Evolutionary conservation across 2,888 invertebrate species (phyloP), one percentile per base, ranked within the genome.

Genomic region (Malthinus flaveolus): DNA sequence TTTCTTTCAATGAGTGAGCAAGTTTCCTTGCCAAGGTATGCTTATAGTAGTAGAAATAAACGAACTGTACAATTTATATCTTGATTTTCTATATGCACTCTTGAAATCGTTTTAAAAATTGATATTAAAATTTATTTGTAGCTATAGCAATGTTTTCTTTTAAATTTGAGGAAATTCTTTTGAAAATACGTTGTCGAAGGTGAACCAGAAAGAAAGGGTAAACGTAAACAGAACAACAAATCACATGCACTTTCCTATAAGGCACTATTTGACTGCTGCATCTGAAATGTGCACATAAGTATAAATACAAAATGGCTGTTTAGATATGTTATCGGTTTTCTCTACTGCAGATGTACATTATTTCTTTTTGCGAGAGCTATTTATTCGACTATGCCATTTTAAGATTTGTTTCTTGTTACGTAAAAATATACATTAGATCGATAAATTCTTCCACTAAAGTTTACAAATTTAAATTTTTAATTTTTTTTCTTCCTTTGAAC

Each of bases 271-370:
- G 45, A 11, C 35, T 33, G 34, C 55, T 55, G 55, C 48, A 55
- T 55, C 32, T 42, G 35, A 51, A 49, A 61, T 58, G 54, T 61
- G 54, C 57, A 59, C 51, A 54, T 44, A 35, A 45, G 51, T 54
- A 57, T 51, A 57, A 60, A 63, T 57, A 56, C 37, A 48, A 52
- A 58, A 52, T 58, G 45, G 51, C 47, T 52, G 48, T 44, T 23
- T 33, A 46, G 51, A 59, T 49, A 49, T 45, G 51, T 46, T 59
- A 56, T 62, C 58, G 54, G 54, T 37, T 35, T 47, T 50, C 53
- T 53, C 33, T 48, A 52, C 33, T 59, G 53, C 54, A 57, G 55
- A 59, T 59, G 61, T 56, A 50, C 59, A 59, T 59, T 59, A 59
- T 59, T 62, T 62, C 56, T 56, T 56, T 53, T 62, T 50, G 53